phyloP scores from a whole-genome alignment of 2,797 vertebrate genomes.

The Alectoris magna region DNA sequence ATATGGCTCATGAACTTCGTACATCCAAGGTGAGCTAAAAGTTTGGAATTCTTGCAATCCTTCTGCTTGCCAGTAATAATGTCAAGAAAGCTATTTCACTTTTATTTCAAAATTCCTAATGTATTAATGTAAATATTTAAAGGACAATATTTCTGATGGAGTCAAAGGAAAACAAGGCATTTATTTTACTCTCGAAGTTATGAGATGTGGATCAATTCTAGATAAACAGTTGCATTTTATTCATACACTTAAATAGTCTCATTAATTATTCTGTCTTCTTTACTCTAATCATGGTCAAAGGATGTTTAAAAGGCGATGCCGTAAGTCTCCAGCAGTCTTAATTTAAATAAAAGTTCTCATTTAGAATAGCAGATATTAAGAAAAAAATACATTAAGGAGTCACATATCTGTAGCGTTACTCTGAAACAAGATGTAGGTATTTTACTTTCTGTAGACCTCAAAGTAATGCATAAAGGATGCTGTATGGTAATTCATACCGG shows the following conservation, averaged over 20 bases:
- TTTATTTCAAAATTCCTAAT: slow-evolving; percentile 67
- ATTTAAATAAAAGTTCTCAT: not conserved
- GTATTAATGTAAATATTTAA: slow-evolving; percentile 78
- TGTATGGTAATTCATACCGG: not conserved
- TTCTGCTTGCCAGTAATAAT: slow-evolving; percentile 55
- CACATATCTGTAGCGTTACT: not conserved
- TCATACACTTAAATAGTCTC: slow-evolving; percentile 49
- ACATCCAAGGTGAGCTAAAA: slow-evolving; percentile 57
- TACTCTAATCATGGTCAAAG: slow-evolving; percentile 37
- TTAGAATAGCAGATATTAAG: slow-evolving; percentile 3
- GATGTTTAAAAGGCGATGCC: slow-evolving; percentile 31
- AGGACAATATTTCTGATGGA: slow-evolving; percentile 74
- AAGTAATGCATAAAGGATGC: not conserved
- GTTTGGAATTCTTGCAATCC: slow-evolving; percentile 42
- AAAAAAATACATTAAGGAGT: not conserved
- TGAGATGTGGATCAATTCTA: slow-evolving; percentile 73
- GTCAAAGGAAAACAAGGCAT: slow-evolving; percentile 72
- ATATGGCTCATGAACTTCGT: slow-evolving; percentile 13
- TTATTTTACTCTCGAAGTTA: slow-evolving; percentile 65
- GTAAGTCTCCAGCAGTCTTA: not conserved
- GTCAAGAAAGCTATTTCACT: slow-evolving; percentile 54
- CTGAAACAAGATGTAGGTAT: not conserved
- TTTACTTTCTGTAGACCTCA: not conserved
- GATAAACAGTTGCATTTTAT: slow-evolving; percentile 74
- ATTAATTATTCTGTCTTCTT: slow-evolving; percentile 64